phyloP scores from a whole-genome alignment of 2,888 invertebrate species.

The Pomacea canaliculata region DNA sequence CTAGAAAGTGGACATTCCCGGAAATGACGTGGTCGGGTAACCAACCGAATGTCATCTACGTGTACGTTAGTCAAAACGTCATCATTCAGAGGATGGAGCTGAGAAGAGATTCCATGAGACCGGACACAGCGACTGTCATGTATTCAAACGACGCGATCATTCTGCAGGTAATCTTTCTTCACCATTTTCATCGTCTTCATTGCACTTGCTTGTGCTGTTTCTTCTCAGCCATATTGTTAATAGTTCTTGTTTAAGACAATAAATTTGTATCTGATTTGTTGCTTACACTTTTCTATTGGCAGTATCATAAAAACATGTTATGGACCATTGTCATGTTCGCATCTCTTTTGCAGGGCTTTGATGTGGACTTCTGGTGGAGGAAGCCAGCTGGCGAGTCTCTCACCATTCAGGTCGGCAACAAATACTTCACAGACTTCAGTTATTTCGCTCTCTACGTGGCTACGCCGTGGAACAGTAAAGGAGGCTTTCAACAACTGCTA shows the following conservation, averaged over 20 bases:
- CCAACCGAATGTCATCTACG: background rate
- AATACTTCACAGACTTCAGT: background rate
- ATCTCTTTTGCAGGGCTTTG: background rate
- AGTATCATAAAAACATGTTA: too few relatives aligned
- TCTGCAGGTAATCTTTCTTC: too few relatives aligned
- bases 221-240: too few relatives aligned
- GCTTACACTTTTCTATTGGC: too few relatives aligned
- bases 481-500: background rate
- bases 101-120: background rate
- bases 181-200: too few relatives aligned
- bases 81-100: background rate
- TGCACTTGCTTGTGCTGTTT: too few relatives aligned
- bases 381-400: background rate
- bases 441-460: constrained; percentile 6
- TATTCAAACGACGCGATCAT: background rate
- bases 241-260: too few relatives aligned
- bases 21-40: constrained; percentile 17
- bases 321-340: too few relatives aligned
- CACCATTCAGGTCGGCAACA: background rate
- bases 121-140: background rate
- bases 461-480: background rate
- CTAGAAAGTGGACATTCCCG: constrained; percentile 1
- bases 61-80: constrained; percentile 2
- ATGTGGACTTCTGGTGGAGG: constrained; percentile 11
- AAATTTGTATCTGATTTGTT: too few relatives aligned